Evolutionary conservation across 2,888 invertebrate species (phyloP), one percentile per base, ranked within the genome.

Genomic region (Drosophila infuscata): DNA sequence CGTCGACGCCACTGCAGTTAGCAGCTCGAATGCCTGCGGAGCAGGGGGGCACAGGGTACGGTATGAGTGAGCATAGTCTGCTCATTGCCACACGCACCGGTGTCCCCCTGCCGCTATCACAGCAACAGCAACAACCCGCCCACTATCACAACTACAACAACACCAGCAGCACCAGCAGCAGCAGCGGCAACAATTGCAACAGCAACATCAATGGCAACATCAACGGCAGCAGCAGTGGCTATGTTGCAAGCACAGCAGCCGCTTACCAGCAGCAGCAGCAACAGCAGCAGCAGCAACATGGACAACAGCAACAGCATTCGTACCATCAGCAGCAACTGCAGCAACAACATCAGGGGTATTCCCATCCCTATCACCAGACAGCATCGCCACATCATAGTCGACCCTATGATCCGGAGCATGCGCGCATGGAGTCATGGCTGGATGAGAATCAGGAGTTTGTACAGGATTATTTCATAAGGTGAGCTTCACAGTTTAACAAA

Each of bases 401-500:
- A 93, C 92, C 93, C 90, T 97, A 97, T 93, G 97, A 97, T 94
- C 96, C 97, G 81, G 97, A 97, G 93, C 97, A 97, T 93, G 96
- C 97, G 70, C 96, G 96, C 81, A 97, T 98, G 94, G 98, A 98
- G 94, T 96, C 97, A 89, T 99, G 98, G 98, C 95, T 99, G 85
- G 98, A 99, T 94, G 98, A 98, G 93, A 98, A 99, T 94, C 98
- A 97, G 87, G 98, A 98, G 93, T 99, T 98, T 93, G 97, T 97
- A 82, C 97, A 98, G 93, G 98, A 98, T 94, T 99, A 98, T 94
- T 98, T 98, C 93, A 95, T 98, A 93, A 96, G 98, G 97, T 97
- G 92, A 93, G 93, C 43, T 11, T 11, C 2, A 2, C 15, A 25
- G 25, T 4, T 20, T 3, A 20, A 20, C 3, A 6, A 43, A 43